These are phyloP conservation scores for Thera obeliscata DNA, from an alignment of 2,888 invertebrate species.

Conservation along the genomic window DNA sequence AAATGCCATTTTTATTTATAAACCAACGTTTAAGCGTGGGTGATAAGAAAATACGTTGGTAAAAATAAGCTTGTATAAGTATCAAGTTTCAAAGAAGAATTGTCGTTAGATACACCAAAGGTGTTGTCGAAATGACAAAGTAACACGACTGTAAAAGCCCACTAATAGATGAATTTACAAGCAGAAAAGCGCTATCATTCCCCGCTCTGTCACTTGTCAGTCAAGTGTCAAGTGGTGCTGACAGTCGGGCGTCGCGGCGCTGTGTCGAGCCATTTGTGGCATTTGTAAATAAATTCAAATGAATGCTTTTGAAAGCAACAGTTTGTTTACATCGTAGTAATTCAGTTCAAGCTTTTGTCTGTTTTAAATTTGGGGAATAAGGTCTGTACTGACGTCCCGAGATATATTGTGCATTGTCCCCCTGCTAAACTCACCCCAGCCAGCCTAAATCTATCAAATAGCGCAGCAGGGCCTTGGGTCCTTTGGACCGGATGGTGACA, in stretches of 20 bases:
- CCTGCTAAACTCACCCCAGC: no score
- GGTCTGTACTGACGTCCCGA: no score
- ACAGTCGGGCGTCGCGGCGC: constrained; percentile 25
- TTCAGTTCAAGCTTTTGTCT: neutral
- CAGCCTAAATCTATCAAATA: no score
- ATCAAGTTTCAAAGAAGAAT: no score
- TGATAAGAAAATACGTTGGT: constrained; percentile 9
- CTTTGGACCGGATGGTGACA: no score
- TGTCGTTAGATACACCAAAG: neutral
- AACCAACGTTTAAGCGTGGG: constrained; percentile 15
- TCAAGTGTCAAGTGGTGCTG: constrained; percentile 32
- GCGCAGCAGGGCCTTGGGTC: no score
- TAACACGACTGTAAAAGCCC: constrained; percentile 6
- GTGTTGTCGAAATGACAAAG: neutral
- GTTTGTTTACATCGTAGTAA: constrained; percentile 2
- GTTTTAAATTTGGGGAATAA: no score
- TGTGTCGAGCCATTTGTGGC: constrained; percentile 15
- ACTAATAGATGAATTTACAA: constrained; percentile 11
- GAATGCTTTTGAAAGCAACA: constrained; percentile 15
- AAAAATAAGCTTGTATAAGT: no score
- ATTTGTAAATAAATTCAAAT: constrained; percentile 11
- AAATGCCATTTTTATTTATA: constrained; percentile 22
- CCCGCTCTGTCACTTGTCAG: constrained; percentile 37
- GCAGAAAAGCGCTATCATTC: constrained; percentile 35
- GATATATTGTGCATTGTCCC: no score